These are phyloP conservation scores for Palaemon carinicauda DNA, from an alignment of 1,140 invertebrate species.

Conservation along the genomic window DNA sequence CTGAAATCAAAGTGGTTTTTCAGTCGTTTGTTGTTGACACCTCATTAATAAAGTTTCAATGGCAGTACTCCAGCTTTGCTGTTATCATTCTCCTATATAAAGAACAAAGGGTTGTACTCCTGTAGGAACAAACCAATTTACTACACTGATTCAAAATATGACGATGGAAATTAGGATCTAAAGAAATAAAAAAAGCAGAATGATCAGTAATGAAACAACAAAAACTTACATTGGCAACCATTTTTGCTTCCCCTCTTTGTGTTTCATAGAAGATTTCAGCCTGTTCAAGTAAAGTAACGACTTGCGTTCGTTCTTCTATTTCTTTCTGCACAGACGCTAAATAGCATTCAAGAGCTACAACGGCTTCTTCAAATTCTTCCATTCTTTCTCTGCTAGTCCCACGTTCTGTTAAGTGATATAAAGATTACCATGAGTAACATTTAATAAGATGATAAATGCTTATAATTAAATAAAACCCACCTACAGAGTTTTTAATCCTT, in stretches of 20 bases:
- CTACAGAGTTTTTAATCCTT: no score
- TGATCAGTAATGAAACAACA: background rate
- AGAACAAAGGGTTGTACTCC: no score
- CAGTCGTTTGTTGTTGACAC: no score
- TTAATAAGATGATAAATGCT: background rate
- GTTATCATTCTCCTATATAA: no score
- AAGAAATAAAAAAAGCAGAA: background rate
- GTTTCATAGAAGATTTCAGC: slow-evolving; percentile 88
- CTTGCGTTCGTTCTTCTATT: slow-evolving; percentile 78
- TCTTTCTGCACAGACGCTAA: slow-evolving; percentile 82
- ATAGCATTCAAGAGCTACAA: slow-evolving; percentile 80
- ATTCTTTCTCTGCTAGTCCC: slow-evolving; percentile 62
- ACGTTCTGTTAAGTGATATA: slow-evolving; percentile 25
- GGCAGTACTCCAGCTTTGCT: no score
- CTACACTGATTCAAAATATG: no score
- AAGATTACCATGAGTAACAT: background rate
- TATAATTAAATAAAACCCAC: no score
- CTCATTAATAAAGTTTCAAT: no score
- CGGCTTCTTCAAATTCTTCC: slow-evolving; percentile 83
- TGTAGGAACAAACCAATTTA: no score
- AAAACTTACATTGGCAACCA: slow-evolving; percentile 84
- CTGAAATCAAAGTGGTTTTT: no score
- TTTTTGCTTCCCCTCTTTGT: slow-evolving; percentile 89
- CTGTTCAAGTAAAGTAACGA: slow-evolving; percentile 79
- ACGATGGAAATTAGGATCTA: background rate